Evolutionary conservation across 1,140 invertebrate species (phyloP).

Genomic region (Whitmania pigra): DNA sequence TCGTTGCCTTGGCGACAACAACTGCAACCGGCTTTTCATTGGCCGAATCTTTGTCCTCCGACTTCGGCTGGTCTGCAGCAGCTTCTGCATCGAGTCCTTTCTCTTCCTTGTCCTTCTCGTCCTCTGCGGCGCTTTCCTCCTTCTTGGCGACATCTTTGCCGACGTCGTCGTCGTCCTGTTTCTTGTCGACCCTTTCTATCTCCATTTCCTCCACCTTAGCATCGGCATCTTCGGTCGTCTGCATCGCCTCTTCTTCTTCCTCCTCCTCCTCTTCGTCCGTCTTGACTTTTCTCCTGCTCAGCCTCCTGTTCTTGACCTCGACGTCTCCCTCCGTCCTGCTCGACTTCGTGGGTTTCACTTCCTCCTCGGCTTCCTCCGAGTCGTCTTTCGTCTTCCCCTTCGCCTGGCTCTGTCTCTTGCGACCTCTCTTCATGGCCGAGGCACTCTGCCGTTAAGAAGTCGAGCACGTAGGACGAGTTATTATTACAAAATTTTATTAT

Average conservation of each 20-base stretch:
- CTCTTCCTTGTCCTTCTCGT: neutral
- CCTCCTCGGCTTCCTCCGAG: neutral
- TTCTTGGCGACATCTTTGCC: neutral
- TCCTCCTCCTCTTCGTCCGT: constrained; percentile 3
- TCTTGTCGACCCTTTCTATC: neutral
- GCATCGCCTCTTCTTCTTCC: neutral
- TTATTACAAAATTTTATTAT: no score
- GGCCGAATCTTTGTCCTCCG: no score
- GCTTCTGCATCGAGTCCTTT: neutral
- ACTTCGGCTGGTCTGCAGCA: no score
- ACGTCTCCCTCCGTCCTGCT: neutral
- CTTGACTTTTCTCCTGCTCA: neutral
- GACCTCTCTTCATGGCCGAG: no score
- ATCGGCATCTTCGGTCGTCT: neutral
- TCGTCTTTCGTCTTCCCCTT: neutral
- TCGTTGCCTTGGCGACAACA: no score
- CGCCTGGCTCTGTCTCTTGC: neutral
- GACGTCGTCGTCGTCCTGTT: neutral
- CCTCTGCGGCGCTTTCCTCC: neutral
- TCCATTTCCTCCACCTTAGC: neutral
- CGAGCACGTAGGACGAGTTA: no score
- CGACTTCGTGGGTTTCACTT: neutral
- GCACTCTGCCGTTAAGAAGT: no score
- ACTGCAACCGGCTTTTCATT: no score
- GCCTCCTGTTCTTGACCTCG: neutral